Conservation (phyloP, 2,797 vertebrate genomes). For the Pangasius djambal region DNA sequence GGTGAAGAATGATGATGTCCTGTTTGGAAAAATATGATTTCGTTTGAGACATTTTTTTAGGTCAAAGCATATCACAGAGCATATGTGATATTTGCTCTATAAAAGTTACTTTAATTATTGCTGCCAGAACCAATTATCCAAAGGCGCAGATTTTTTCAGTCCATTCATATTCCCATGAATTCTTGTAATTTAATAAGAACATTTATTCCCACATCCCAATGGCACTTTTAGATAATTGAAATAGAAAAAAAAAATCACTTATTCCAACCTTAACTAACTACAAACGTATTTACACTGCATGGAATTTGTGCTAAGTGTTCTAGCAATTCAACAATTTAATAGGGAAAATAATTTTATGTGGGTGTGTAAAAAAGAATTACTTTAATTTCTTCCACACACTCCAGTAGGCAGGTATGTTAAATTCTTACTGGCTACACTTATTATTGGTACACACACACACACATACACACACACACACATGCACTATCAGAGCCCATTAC, state of each 20-base stretch:
- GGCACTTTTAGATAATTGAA: constrained; percentile 28
- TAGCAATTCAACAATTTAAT: neutral
- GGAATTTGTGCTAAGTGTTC: neutral
- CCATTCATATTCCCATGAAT: constrained; percentile 18
- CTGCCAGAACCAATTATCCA: constrained; percentile 22
- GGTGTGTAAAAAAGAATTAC: neutral
- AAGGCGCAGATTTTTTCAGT: neutral
- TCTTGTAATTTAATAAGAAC: constrained; percentile 22
- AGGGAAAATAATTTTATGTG: neutral
- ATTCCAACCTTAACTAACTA: constrained; percentile 5
- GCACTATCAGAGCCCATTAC: neutral
- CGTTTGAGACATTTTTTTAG: neutral
- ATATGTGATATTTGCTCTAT: neutral
- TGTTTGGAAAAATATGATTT: neutral
- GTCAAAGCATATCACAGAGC: neutral
- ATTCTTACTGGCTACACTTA: neutral
- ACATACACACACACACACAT: constrained; percentile 8
- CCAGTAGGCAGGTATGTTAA: neutral
- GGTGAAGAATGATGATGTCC: neutral
- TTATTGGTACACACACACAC: neutral
- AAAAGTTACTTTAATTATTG: constrained; percentile 29
- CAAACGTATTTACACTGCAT: constrained; percentile 4
- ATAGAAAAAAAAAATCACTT: constrained; percentile 11
- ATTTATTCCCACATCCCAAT: constrained; percentile 17
- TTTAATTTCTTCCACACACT: neutral